Evolutionary conservation across 2,888 invertebrate species (phyloP).

Genomic region (Plagiodera versicolora): DNA sequence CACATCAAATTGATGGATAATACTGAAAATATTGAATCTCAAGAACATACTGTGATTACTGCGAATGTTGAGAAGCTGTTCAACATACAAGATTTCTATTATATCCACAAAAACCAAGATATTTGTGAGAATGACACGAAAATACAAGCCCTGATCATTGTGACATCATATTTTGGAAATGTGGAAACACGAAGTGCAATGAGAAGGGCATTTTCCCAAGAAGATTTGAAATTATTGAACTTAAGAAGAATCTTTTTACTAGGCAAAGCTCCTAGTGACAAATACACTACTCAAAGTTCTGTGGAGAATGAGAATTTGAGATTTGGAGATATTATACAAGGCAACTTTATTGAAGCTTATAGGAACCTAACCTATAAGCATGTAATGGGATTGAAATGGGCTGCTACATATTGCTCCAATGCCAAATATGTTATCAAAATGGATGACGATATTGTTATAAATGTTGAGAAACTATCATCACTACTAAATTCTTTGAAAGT

Average conservation of each 20-base stretch:
- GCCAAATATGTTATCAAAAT: constrained; percentile 73
- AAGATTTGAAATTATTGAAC: constrained; percentile 62
- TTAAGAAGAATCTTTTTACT: constrained; percentile 70
- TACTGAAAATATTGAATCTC: background rate
- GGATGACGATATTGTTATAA: constrained; percentile 79
- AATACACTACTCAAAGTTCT: constrained; percentile 60
- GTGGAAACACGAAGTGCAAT: constrained; percentile 70
- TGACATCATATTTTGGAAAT: constrained; percentile 78
- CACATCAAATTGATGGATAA: background rate
- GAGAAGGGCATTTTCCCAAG: constrained; percentile 65
- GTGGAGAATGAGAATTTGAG: constrained; percentile 64
- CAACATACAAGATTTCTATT: constrained; percentile 40
- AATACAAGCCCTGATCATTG: constrained; percentile 58
- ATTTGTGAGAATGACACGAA: constrained; percentile 36
- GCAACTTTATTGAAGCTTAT: constrained; percentile 76
- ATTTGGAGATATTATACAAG: constrained; percentile 74
- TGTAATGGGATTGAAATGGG: constrained; percentile 80
- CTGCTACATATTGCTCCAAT: constrained; percentile 61
- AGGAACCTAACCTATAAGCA: constrained; percentile 82
- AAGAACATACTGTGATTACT: background rate
- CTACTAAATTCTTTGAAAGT: constrained; percentile 53
- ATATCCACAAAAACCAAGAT: constrained; percentile 39
- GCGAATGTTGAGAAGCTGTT: constrained; percentile 35
- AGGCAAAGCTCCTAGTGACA: constrained; percentile 62
- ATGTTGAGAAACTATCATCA: constrained; percentile 62